Evolutionary conservation across 2,113 vertebrate genomes (phyloP).

Genomic region (Cryptomyrus ogoouensis): DNA sequence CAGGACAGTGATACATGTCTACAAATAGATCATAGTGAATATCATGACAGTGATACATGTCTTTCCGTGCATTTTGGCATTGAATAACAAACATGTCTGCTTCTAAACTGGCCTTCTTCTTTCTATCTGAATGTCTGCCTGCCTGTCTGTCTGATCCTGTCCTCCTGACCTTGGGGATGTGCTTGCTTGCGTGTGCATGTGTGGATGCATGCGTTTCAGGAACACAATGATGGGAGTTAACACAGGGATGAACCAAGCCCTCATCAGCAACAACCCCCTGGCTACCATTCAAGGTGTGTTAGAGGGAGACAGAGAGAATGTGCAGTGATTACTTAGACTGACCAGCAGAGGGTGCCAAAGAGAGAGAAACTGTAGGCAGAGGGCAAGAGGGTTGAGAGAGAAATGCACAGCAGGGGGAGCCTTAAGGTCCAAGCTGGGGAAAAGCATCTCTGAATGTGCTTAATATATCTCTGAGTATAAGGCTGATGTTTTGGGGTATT

Average conservation of each 20-base stretch:
- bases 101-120: constrained; percentile 48
- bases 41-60: background rate
- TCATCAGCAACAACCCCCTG: constrained; percentile 85
- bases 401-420: background rate
- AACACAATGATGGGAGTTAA: constrained; percentile 87
- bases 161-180: background rate
- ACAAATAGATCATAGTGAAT: background rate
- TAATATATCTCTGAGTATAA: background rate
- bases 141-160: background rate
- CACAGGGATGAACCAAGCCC: constrained; percentile 83
- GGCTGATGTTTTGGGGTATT: background rate
- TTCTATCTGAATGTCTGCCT: constrained; percentile 28
- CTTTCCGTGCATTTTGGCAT: background rate
- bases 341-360: background rate
- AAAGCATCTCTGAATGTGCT: background rate
- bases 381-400: background rate
- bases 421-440: background rate
- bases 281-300: constrained; percentile 90
- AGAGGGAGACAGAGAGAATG: constrained; percentile 14
- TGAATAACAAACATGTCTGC: constrained; percentile 33
- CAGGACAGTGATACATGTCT: background rate
- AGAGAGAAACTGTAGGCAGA: background rate
- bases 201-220: constrained; percentile 63
- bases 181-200: constrained; percentile 28
- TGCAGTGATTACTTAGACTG: constrained; percentile 9